Base-by-base conservation (phyloP, 92 coral and sea anemone genomes). In the Porites divaricata region DNA sequence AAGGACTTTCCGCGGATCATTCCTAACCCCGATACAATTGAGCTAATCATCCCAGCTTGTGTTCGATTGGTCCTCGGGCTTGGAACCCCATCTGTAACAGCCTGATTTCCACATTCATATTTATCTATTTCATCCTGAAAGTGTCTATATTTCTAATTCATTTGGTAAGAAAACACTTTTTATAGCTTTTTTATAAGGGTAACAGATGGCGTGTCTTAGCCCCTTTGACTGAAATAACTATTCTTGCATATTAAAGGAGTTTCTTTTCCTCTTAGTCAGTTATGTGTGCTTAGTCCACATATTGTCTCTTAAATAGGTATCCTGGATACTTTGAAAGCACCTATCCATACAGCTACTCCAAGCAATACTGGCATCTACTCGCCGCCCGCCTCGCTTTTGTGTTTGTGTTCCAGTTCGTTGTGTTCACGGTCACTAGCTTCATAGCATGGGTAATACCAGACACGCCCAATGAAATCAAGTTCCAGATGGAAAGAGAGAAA, bases 321-420 rank as follows among this genome's bases (percentile, higher is more conserved):
- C 84, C 83, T 56, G 95, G 98, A 52, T 95, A 91, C 81, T 89
- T 80, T 70, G 93, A 95, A 52, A 79, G 24, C 77, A 65, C 77
- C 15, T 73, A 80, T 8, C 92, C 93, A 2, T 88, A 88, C 77
- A 75, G 77, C 63, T 83, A 84, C 62, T 87, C 95, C 80, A 87
- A 78, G 62, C 90, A 88, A 48, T 93, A 91, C 91, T 95, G 98
- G 98, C 93, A 95, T 74, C 76, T 95, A 45, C 72, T 95, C 17
- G 97, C 97, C 51, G 91, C 89, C 15, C 97, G 98, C 75, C 87
- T 95, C 72, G 95, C 95, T 48, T 95, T 95, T 82, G 97, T 93
- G 82, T 85, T 95, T 35, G 91, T 81, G 28, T 93, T 95, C 88
- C 94, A 91, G 88, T 93, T 91, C 84, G 69, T 91, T 16, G 95